Percentiles rank a stretch among this genome's conserved stretches.
These are phyloP conservation scores for Hyles vespertilio DNA, from an alignment of 1,140 invertebrate genomes.

Conservation along the genomic window DNA sequence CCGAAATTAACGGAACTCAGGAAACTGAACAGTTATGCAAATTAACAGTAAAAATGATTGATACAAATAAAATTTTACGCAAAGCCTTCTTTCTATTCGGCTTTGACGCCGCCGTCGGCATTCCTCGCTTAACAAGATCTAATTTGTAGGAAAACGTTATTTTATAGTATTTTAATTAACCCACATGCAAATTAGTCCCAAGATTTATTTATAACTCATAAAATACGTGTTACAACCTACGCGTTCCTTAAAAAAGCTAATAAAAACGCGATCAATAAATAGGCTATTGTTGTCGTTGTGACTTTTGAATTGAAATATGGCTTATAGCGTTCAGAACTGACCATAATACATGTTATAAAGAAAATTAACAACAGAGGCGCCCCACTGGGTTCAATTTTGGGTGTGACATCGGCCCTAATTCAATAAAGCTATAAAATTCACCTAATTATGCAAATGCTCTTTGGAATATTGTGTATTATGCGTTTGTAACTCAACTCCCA, in stretches of 20 bases:
- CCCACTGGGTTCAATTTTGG: constrained; percentile 73
- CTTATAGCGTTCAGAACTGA: constrained; percentile 62
- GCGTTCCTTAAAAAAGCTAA: constrained; percentile 36
- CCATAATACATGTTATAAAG: constrained; percentile 73
- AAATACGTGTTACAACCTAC: constrained; percentile 9
- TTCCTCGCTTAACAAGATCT: not conserved
- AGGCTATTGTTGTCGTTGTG: constrained; percentile 60
- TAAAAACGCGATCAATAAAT: constrained; percentile 67
- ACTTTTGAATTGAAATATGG: constrained; percentile 68
- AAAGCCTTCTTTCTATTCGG: not conserved
- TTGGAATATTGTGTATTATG: constrained; percentile 66
- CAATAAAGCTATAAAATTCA: constrained; percentile 76
- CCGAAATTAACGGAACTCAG: too few relatives aligned
- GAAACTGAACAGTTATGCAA: constrained; percentile 7
- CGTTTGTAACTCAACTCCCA: constrained; percentile 44
- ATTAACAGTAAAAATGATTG: not conserved
- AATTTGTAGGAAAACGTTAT: constrained; percentile 1
- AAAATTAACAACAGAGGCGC: constrained; percentile 73
- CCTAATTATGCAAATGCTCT: constrained; percentile 74
- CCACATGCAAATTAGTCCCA: constrained; percentile 13
- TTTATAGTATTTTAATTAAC: constrained; percentile 20
- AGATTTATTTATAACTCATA: too few relatives aligned
- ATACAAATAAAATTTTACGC: not conserved
- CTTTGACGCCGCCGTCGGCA: not conserved
- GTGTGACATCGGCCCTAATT: constrained; percentile 73